Evolutionary conservation across 2,113 vertebrate species (phyloP).

Genomic region (Triplophysa siluroides): DNA sequence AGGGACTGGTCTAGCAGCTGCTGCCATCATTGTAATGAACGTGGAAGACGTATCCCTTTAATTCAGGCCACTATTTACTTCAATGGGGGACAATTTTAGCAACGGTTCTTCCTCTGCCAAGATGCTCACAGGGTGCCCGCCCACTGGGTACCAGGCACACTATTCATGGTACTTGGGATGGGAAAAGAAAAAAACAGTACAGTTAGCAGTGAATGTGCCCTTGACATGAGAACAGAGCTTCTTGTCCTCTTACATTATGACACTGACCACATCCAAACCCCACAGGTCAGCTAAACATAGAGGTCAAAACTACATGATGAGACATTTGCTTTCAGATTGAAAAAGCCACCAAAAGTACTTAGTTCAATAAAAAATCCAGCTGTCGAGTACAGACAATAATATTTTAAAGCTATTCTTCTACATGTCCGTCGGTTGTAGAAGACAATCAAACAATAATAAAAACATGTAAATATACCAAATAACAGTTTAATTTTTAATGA

Average conservation of each 20-base stretch:
- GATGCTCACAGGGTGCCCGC: not conserved
- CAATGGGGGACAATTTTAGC: not conserved
- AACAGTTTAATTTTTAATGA: too few species aligned
- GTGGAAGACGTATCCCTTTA: not conserved
- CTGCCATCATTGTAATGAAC: not conserved
- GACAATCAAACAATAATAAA: too few species aligned
- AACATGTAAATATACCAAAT: too few species aligned
- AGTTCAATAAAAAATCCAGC: too few species aligned
- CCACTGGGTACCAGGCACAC: not conserved
- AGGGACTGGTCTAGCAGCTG: not conserved
- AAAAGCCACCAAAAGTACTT: too few species aligned
- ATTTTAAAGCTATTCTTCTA: too few species aligned
- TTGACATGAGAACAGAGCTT: not conserved
- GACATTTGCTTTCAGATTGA: too few species aligned
- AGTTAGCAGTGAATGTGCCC: not conserved
- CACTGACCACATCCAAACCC: not conserved
- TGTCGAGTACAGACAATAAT: too few species aligned
- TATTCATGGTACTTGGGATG: constrained; percentile 1
- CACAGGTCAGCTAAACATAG: too few species aligned
- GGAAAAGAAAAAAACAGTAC: not conserved
- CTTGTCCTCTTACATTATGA: not conserved
- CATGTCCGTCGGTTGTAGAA: too few species aligned
- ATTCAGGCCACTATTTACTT: not conserved
- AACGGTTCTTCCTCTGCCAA: not conserved
- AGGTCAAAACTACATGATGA: too few species aligned